Conservation (phyloP, 2,888 invertebrate genomes). For the Melangyna quadrimaculata region DNA sequence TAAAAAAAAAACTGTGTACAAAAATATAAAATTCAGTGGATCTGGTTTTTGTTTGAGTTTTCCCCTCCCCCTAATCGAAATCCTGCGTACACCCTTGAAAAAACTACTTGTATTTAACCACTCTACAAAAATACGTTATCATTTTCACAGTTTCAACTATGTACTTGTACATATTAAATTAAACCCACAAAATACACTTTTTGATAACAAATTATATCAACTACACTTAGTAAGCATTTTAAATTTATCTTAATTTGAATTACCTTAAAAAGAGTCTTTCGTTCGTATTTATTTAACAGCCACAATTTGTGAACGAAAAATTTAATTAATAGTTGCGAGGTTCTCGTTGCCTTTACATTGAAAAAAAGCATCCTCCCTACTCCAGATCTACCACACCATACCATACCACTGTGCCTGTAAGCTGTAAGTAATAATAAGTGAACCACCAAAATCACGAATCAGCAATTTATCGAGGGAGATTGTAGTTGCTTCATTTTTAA, state of each 20-base stretch:
- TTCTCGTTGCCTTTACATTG: not conserved
- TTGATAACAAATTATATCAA: no score
- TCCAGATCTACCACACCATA: not conserved
- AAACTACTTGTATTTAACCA: no score
- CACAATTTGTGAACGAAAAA: not conserved
- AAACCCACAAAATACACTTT: no score
- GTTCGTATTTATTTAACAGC: not conserved
- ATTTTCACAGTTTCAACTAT: no score
- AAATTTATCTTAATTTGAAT: not conserved
- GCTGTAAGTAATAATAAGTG: slow-evolving; percentile 21
- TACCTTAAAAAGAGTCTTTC: not conserved
- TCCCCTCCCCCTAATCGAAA: no score
- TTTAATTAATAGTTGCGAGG: not conserved
- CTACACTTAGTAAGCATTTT: not conserved
- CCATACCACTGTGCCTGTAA: not conserved
- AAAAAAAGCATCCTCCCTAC: not conserved
- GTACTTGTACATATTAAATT: no score
- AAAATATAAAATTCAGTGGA: no score
- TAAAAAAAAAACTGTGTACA: no score
- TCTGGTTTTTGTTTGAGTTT: no score
- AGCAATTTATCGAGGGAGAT: slow-evolving; percentile 48
- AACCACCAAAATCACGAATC: slow-evolving; percentile 56
- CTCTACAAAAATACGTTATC: no score
- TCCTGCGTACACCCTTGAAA: no score
- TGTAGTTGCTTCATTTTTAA: slow-evolving; percentile 68